Evolutionary conservation across 2,888 invertebrate genomes (phyloP).

Genomic region (Laothoe populi): DNA sequence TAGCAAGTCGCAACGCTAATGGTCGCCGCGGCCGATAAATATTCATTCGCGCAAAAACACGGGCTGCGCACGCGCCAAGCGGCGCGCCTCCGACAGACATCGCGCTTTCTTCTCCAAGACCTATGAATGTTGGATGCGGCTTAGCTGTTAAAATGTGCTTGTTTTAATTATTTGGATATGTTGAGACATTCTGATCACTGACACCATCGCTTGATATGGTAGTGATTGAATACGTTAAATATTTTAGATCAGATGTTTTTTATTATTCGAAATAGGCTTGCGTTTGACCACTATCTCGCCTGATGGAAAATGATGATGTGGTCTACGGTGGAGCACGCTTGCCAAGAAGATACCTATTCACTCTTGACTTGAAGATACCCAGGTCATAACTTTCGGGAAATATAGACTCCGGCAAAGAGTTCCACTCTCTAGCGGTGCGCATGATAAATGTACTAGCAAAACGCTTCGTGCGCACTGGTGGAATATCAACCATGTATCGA

Average conservation of each 20-base stretch:
- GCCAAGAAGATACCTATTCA: no score
- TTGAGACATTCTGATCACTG: neutral
- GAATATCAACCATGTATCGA: no score
- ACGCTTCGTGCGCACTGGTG: no score
- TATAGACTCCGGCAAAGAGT: no score
- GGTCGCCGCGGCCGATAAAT: slow-evolving; percentile 73
- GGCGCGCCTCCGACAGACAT: slow-evolving; percentile 50
- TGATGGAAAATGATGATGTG: no score
- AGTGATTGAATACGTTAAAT: neutral
- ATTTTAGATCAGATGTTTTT: neutral
- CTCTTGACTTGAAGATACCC: no score
- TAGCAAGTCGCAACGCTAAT: slow-evolving; percentile 53
- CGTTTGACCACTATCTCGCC: no score
- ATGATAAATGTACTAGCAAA: no score
- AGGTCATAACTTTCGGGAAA: no score
- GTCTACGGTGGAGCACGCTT: no score
- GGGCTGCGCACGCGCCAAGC: slow-evolving; percentile 69
- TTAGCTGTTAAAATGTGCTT: slow-evolving; percentile 10
- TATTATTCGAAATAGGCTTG: neutral
- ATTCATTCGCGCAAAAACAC: slow-evolving; percentile 82
- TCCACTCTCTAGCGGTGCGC: no score
- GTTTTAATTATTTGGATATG: neutral
- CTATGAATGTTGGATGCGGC: slow-evolving; percentile 47
- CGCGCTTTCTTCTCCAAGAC: slow-evolving; percentile 76
- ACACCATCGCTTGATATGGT: neutral